Evolutionary conservation across 2,113 vertebrate genomes (phyloP), one percentile per base, ranked within the genome.

Genomic region (Gadus chalcogrammus): DNA sequence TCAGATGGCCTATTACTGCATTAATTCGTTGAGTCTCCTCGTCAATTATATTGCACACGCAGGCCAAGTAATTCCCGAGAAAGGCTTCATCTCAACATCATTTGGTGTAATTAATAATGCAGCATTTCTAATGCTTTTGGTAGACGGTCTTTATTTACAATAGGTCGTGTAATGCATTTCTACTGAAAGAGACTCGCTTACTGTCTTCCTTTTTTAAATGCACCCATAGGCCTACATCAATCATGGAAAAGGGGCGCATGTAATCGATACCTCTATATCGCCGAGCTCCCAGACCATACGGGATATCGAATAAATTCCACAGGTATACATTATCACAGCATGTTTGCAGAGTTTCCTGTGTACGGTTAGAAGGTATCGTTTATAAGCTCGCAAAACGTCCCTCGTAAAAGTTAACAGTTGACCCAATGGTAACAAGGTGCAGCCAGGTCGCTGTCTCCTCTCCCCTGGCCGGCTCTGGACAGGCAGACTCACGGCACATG

Each of bases 371-470:
- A 88, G 75, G 81, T 72, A 89, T 87, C 80, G 79, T 92, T 92
- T 91, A 92, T 88, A 86, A 76, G 86, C 90, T 90, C 76, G 76
- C 90, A 92, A 92, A 92, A 91, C 82, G 85, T 87, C 74, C 83
- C 88, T 88, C 80, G 89, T 93, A 88, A 92, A 92, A 91, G 15
- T 89, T 90, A 90, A 92, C 88, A 82, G 89, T 89, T 83, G 88
- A 89, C 88, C 88, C 89, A 84, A 79, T 85, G 84, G 88, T 90
- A 91, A 90, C 82, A 88, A 87, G 87, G 86, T 88, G 82, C 85
- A 85, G 85, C 83, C 42, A 48, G 42, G 84, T 80, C 83, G 81
- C 83, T 80, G 74, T 81, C 63, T 74, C 58, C 4, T 35, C 72
- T 69, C 72, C 28, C 75, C 59, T 74, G 71, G 71, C 84, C 74